Evolutionary conservation across 30 jellyfish, hydroid and myxozoan genomes (phyloP), one percentile per base, ranked within the genome.

Genomic region (Catostylus mosaicus): DNA sequence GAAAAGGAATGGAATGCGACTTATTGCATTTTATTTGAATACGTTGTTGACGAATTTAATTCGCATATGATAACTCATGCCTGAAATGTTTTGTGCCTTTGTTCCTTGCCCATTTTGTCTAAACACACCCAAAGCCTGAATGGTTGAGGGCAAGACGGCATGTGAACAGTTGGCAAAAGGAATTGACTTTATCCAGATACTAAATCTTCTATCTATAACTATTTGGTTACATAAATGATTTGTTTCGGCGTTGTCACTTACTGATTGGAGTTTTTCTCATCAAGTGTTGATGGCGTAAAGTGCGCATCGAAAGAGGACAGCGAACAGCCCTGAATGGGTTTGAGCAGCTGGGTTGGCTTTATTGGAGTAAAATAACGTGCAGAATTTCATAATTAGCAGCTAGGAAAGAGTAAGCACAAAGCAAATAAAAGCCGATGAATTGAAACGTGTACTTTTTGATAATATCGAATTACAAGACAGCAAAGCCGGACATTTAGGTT

Each of bases 111-210:
- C 72, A 47, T 29, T 66, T 77, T 62, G 56, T 30, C 18, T 31
- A 31, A 82, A 82, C 92, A 82, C 92, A 72, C 92, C 92, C 92
- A 80, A 80, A n/a, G 63, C 14, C n/a, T n/a, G n/a, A n/a, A n/a
- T n/a, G n/a, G n/a, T n/a, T n/a, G n/a, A n/a, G n/a, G n/a, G n/a
- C n/a, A n/a, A n/a, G n/a, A n/a, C n/a, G n/a, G n/a, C n/a, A n/a
- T n/a, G n/a, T n/a, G n/a, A n/a, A n/a, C n/a, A n/a, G n/a, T n/a
- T n/a, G n/a, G n/a, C n/a, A n/a, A n/a, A n/a, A n/a, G n/a, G n/a
- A n/a, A n/a, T n/a, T n/a, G n/a, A n/a, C n/a, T n/a, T n/a, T n/a
- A n/a, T n/a, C n/a, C n/a, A n/a, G n/a, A n/a, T n/a, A n/a, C n/a
- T n/a, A n/a, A n/a, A n/a, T n/a, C n/a, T n/a, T n/a, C n/a, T n/a